A percentile compares a stretch with the other conserved stretches of the same genome.
These are phyloP conservation scores for Dolichallabes microphthalmus DNA, from an alignment of 2,113 vertebrate genomes.

Conservation along the genomic window DNA sequence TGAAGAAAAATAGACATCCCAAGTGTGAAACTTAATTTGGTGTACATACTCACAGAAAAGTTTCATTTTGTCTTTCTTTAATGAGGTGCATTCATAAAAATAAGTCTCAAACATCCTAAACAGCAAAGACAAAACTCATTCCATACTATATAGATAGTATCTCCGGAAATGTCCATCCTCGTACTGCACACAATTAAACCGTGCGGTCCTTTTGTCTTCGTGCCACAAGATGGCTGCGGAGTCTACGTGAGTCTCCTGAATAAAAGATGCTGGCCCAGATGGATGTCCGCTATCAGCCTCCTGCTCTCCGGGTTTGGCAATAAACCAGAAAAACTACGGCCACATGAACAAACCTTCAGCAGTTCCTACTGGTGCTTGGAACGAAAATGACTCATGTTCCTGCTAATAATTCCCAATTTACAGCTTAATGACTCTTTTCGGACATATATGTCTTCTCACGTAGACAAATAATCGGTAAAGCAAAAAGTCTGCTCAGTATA, in stretches of 20 bases:
- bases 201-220: constrained; percentile 64
- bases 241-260: constrained; percentile 71
- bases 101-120: not conserved
- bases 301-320: constrained; percentile 64
- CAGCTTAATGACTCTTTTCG: not conserved
- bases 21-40: not conserved
- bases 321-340: constrained; percentile 26
- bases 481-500: not conserved
- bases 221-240: constrained; percentile 68
- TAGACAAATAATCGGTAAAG: not conserved
- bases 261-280: constrained; percentile 76
- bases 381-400: not conserved
- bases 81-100: not conserved
- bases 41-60: not conserved
- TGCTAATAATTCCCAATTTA: not conserved
- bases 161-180: constrained; percentile 60
- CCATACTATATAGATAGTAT: not conserved
- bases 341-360: not conserved
- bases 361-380: not conserved
- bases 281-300: constrained; percentile 70
- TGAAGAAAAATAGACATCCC: not conserved
- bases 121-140: not conserved
- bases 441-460: not conserved
- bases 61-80: not conserved
- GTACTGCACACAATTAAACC: constrained; percentile 65